Evolutionary conservation across 2,888 invertebrate genomes (phyloP).

Genomic region (Acanthosoma haemorrhoidale): DNA sequence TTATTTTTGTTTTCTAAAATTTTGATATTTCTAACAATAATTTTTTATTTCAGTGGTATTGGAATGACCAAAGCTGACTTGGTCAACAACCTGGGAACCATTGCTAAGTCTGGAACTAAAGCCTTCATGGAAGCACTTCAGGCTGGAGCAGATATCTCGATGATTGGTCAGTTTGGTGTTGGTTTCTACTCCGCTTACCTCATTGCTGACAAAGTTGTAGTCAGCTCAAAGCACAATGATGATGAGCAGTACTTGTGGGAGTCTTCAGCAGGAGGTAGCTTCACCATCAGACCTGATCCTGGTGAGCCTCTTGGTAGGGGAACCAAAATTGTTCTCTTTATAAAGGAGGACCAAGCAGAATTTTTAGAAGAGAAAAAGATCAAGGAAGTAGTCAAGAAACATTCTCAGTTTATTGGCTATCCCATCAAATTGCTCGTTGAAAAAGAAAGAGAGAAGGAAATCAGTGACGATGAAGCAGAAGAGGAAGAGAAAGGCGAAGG

Average conservation of each 20-base stretch:
- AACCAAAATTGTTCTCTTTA: conserved; percentile 85
- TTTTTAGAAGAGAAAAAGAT: conserved; percentile 91
- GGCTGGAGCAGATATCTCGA: conserved; percentile 97
- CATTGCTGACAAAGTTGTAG: conserved; percentile 89
- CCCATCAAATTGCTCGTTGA: conserved; percentile 93
- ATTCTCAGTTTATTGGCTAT: conserved; percentile 98
- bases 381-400: conserved; percentile 97
- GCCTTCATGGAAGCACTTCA: conserved; percentile 99
- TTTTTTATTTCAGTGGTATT: conserved; percentile 61
- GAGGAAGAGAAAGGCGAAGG: conserved; percentile 84
- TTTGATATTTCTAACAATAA: no score
- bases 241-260: conserved; percentile 99
- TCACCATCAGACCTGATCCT: conserved; percentile 76
- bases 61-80: conserved; percentile 95
- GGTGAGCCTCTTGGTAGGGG: conserved; percentile 82
- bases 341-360: conserved; percentile 94
- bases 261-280: conserved; percentile 95
- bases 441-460: conserved; percentile 91
- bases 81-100: conserved; percentile 96
- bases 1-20: no score
- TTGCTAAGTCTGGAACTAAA: conserved; percentile 99
- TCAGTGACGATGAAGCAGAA: conserved; percentile 85
- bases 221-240: conserved; percentile 93
- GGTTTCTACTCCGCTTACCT: conserved; percentile 99
- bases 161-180: conserved; percentile 99